Base-by-base conservation (phyloP, 2,888 invertebrate genomes). In the Nomada fucata region DNA sequence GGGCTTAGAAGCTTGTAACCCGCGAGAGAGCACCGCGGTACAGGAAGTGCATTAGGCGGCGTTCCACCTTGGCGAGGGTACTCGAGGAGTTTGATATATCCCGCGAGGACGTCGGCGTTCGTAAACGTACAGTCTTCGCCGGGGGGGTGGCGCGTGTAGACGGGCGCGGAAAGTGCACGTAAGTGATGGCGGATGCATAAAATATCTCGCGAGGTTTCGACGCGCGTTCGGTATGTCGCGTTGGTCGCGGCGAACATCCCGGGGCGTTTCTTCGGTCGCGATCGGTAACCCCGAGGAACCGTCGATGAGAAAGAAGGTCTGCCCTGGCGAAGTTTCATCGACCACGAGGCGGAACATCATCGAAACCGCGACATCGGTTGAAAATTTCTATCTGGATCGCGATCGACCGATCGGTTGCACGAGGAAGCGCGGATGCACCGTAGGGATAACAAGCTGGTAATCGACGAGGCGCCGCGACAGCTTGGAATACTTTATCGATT, bases 1-100 rank as follows among this genome's bases (percentile, higher is more conserved):
- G 83, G 88, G 78, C 81, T 83, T 75, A 76, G 84, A 81, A 76
- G 73, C 61, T 76, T 72, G 84, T 79, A 88, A 79, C 79, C 82
- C 73, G 84, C 64, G 76, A 72, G 65, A 65, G 84, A 79, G 83
- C 64, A 74, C 61, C 76, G 63, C 61, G 74, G 65, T 68, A 74
- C 83, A 81, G 89, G 85, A 87, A 90, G 90, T 90, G 87, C 89
- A 91, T 91, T 90, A 91, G 89, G 86, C 87, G 85, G 63, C 85
- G 89, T 86, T 89, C 86, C 82, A 86, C 79, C 85, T 82, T 68
- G 82, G 73, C 55, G 79, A 81, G 78, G 68, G 69, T 59, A 50
- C 78, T 83, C 85, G 77, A 76, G 83, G 87, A 83, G 85, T 84
- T 81, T 86, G 82, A 77, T 82, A 74, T 81, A 85, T 84, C 82